phyloP scores from a whole-genome alignment of 2,888 invertebrate genomes.

The Euphydryas editha region DNA sequence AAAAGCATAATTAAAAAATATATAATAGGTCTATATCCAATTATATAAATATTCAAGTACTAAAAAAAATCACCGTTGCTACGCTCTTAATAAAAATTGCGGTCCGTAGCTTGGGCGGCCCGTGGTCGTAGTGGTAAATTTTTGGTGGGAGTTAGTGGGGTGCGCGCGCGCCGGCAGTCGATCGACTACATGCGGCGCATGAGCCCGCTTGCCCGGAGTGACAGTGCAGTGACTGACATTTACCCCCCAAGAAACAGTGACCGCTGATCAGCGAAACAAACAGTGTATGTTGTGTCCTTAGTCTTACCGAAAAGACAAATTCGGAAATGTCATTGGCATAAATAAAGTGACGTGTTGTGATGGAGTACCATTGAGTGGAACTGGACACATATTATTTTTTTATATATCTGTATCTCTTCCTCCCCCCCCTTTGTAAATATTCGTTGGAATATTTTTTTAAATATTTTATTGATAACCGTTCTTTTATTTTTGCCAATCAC shows the following conservation, averaged over 20 bases:
- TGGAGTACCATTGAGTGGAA: slow-evolving; percentile 62
- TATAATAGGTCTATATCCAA: background rate
- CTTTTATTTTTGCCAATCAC: slow-evolving; percentile 81
- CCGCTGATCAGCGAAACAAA: slow-evolving; percentile 27
- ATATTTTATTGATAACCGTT: slow-evolving; percentile 48
- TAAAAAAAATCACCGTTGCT: slow-evolving; percentile 15
- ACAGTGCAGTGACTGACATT: slow-evolving; percentile 56
- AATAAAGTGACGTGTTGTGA: slow-evolving; percentile 78
- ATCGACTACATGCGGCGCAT: slow-evolving; percentile 69
- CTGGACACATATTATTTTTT: slow-evolving; percentile 55
- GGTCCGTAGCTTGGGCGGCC: slow-evolving; percentile 66
- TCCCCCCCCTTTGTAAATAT: slow-evolving; percentile 68
- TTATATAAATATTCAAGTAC: background rate
- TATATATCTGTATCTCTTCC: slow-evolving; percentile 52
- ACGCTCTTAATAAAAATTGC: slow-evolving; percentile 44
- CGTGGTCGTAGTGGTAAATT: slow-evolving; percentile 74
- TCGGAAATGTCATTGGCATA: slow-evolving; percentile 80
- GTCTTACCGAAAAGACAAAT: slow-evolving; percentile 26
- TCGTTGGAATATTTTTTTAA: slow-evolving; percentile 63
- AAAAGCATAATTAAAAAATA: background rate
- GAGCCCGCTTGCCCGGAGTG: slow-evolving; percentile 65
- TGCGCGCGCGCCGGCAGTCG: slow-evolving; percentile 79
- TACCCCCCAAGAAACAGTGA: slow-evolving; percentile 42
- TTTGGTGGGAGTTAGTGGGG: slow-evolving; percentile 82
- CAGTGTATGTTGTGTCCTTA: slow-evolving; percentile 68